These are phyloP conservation scores for Netelia fuscicornis DNA, from an alignment of 2,888 invertebrate species.

Conservation along the genomic window DNA sequence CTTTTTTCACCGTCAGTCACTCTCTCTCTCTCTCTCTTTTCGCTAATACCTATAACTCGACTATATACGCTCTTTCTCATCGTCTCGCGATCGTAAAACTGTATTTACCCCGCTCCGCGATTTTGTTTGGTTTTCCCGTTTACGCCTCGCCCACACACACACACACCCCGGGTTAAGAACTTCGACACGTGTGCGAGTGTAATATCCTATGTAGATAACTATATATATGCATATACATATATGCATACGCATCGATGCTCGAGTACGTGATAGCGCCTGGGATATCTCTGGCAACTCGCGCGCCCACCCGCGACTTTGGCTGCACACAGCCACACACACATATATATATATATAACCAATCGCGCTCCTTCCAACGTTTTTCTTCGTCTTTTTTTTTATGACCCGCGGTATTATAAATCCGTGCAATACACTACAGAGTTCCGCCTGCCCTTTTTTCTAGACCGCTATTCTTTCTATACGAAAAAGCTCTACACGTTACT, in stretches of 20 bases:
- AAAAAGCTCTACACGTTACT: slow-evolving; percentile 54
- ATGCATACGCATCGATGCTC: not conserved
- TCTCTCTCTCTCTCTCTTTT: slow-evolving; percentile 26
- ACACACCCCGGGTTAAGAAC: slow-evolving; percentile 38
- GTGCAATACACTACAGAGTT: slow-evolving; percentile 71
- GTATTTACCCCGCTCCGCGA: slow-evolving; percentile 71
- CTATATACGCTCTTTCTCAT: slow-evolving; percentile 49
- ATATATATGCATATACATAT: not conserved
- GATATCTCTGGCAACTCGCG: slow-evolving; percentile 35
- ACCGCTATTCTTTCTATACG: slow-evolving; percentile 24
- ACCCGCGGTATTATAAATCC: slow-evolving; percentile 81
- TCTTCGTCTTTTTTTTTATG: slow-evolving; percentile 75
- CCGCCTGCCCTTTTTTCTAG: slow-evolving; percentile 15
- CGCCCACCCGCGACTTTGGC: slow-evolving; percentile 51
- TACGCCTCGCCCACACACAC: slow-evolving; percentile 59
- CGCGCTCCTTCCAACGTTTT: slow-evolving; percentile 35
- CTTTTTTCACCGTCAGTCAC: not conserved
- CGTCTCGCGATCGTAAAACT: slow-evolving; percentile 76
- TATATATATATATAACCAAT: not conserved
- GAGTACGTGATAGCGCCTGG: slow-evolving; percentile 50
- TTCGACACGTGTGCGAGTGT: slow-evolving; percentile 52
- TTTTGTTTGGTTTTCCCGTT: slow-evolving; percentile 79
- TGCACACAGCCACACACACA: not conserved
- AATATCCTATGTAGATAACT: slow-evolving; percentile 37
- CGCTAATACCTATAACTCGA: slow-evolving; percentile 18